Percentiles rank a stretch among this genome's conserved stretches.
phyloP scores from a whole-genome alignment of 2,797 vertebrate species.

The Smutsia gigantea region DNA sequence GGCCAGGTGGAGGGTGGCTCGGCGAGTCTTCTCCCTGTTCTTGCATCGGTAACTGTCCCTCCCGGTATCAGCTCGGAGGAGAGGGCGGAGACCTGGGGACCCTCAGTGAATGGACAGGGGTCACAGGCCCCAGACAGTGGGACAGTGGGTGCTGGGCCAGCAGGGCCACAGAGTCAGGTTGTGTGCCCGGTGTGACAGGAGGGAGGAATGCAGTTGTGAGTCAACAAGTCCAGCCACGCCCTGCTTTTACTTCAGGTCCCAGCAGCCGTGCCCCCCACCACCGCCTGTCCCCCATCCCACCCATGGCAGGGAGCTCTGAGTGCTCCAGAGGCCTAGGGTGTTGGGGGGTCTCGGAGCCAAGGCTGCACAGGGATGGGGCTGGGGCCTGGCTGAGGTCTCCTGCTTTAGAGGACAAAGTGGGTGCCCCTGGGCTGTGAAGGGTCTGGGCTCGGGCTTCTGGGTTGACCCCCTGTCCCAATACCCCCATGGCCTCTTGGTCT shows the following conservation, averaged over 20 bases:
- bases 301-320: slow-evolving; percentile 77
- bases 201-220: slow-evolving; percentile 10
- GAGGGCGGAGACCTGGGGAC: not conserved
- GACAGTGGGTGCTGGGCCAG: not conserved
- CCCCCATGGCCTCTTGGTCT: not conserved
- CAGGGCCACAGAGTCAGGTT: slow-evolving; percentile 44
- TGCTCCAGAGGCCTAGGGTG: accelerated
- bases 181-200: slow-evolving; percentile 43
- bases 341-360: not conserved
- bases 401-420: not conserved
- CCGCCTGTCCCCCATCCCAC: not conserved
- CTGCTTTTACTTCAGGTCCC: not conserved
- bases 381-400: not conserved
- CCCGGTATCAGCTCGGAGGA: not conserved
- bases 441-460: not conserved
- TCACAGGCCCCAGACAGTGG: not conserved
- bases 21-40: accelerated
- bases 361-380: not conserved
- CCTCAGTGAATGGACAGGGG: not conserved
- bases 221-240: not conserved
- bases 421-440: accelerated
- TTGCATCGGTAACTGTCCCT: not conserved
- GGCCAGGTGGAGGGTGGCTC: not conserved
- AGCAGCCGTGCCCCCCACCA: not conserved
- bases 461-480: accelerated